phyloP scores from a whole-genome alignment of 2,888 invertebrate species.

The Mesochorus sp. region DNA sequence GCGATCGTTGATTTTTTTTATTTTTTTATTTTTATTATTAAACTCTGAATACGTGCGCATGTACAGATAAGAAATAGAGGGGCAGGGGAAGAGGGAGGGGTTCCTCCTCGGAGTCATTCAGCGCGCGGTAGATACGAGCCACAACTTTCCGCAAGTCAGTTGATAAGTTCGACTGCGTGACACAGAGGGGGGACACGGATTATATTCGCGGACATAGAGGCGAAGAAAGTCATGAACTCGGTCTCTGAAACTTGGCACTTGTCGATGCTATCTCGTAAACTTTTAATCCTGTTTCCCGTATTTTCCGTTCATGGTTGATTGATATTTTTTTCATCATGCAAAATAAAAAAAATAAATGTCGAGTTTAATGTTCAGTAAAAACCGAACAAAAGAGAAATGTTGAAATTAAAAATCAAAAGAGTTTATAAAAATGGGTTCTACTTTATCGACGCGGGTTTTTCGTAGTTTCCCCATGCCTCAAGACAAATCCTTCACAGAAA shows the following conservation, averaged over 20 bases:
- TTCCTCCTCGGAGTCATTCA: constrained; percentile 9
- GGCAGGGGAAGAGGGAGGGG: no score
- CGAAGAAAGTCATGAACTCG: constrained; percentile 1
- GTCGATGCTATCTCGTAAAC: background rate
- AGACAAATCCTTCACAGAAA: no score
- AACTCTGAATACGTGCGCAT: constrained; percentile 18
- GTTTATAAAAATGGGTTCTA: no score
- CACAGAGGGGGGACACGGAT: no score
- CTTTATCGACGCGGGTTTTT: no score
- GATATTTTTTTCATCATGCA: background rate
- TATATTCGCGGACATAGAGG: background rate
- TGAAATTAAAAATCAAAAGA: no score
- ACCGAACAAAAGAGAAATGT: no score
- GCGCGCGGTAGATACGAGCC: background rate
- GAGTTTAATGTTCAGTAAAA: no score
- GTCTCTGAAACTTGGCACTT: background rate
- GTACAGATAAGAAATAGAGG: background rate
- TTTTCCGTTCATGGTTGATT: background rate
- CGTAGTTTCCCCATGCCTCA: no score
- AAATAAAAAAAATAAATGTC: background rate
- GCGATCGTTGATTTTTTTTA: constrained; percentile 3
- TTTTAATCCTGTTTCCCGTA: background rate
- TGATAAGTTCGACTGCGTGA: no score
- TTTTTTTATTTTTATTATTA: constrained; percentile 3
- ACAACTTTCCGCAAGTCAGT: no score